Base-by-base conservation (phyloP, 2,113 vertebrate species). In the Pavo muticus region DNA sequence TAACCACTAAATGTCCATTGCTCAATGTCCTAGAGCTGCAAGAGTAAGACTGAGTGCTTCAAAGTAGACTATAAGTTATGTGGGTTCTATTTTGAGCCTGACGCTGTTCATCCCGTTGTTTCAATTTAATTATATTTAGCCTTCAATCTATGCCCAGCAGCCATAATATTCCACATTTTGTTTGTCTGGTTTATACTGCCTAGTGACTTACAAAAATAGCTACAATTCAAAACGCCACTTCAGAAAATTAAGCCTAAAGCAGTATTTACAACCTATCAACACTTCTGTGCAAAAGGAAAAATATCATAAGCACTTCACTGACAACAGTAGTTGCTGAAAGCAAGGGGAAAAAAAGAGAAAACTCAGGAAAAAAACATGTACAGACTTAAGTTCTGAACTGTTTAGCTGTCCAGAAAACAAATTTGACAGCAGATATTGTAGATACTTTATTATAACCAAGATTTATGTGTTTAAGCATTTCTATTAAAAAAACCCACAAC, bases 51-150 rank as follows among this genome's bases (percentile, higher is more conserved):
- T 50, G 87, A 72, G 20, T 75, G 29, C 39, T 81, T 86, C 82
- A 86, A 80, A 78, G 47, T 52, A 68, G 47, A 78, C 57, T 65
- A 35, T 78, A 95, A 93, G 91, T 91, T 78, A 88, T 2, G 0
- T 27, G 42, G 45, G 40, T 90, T 95, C 91, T 97, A 70, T 86
- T 94, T 90, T 69, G 27, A 86, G 65, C 8, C 3, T 93, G 85
- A 75, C 61, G 81, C 93, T 29, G 90, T 59, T 97, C 90, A 96
- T 96, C 52, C 79, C 80, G 56, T 86, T 97, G 61, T 91, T 95
- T 94, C 72, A 59, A 54, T 84, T 68, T 88, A 81, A 91, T 93
- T 95, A 95, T 90, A 95, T 87, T 94, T 86, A 90, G 90, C 76
- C 61, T 90, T 84, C 86, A 93, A 68, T 88, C 73, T 54, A 81